phyloP scores from a whole-genome alignment of 2,797 vertebrate genomes.

The Diceros bicornis region DNA sequence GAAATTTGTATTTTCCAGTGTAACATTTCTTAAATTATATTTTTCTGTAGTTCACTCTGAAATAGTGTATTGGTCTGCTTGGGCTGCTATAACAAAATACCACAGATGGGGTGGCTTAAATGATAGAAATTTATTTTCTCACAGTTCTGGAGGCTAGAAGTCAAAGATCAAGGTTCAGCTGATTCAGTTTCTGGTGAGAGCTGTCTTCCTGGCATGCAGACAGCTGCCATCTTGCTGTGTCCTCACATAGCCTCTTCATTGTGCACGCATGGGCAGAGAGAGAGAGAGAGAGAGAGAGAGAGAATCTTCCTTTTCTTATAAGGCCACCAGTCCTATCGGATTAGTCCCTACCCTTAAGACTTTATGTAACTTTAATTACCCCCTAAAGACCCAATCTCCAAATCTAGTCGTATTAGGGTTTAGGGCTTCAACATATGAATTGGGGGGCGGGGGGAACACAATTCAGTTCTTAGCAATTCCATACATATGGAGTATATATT shows the following conservation, averaged over 20 bases:
- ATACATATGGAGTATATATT: background rate
- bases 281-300: background rate
- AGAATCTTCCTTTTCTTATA: background rate
- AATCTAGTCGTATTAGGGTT: background rate
- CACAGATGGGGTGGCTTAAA: background rate
- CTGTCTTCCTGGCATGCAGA: background rate
- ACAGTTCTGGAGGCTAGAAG: background rate
- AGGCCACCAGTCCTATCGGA: background rate
- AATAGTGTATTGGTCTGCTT: background rate
- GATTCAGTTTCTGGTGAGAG: background rate
- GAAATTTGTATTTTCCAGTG: slow-evolving; percentile 1
- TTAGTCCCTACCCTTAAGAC: background rate
- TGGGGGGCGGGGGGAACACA: background rate
- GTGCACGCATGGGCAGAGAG: no score
- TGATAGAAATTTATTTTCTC: background rate
- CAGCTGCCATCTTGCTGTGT: no score
- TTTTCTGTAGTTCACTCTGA: slow-evolving; percentile 4
- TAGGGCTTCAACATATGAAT: background rate
- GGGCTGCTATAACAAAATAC: background rate
- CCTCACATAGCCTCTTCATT: background rate
- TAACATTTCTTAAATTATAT: background rate
- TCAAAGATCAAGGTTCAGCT: background rate
- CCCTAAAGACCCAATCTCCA: background rate
- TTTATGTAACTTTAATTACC: background rate
- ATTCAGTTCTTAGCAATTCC: background rate